phyloP scores from a whole-genome alignment of 2,888 invertebrate species.

The Phaonia tiefii region DNA sequence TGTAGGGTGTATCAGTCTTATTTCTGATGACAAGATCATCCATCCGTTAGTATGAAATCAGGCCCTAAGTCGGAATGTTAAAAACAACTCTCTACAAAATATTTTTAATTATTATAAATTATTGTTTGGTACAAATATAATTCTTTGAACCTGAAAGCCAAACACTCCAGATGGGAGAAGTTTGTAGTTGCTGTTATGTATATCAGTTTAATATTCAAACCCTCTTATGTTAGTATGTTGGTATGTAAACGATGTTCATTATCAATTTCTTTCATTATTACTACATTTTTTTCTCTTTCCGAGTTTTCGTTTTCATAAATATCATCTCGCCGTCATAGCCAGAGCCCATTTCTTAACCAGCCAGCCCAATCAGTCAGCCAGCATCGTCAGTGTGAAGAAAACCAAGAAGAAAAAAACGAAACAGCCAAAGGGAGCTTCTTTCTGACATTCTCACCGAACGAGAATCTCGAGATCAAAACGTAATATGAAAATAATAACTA shows the following conservation, averaged over 20 bases:
- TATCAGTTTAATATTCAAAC: slow-evolving; percentile 18
- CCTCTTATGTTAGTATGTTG: not conserved
- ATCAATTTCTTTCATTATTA: slow-evolving; percentile 34
- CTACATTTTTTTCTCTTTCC: slow-evolving; percentile 27
- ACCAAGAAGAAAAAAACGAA: slow-evolving; percentile 13
- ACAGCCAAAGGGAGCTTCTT: slow-evolving; percentile 40
- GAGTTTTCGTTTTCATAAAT: slow-evolving; percentile 60
- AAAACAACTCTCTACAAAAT: not conserved
- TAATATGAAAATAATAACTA: not conserved
- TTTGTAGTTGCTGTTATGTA: slow-evolving; percentile 7
- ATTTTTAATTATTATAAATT: slow-evolving; percentile 26
- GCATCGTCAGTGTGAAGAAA: not conserved
- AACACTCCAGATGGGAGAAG: slow-evolving; percentile 41
- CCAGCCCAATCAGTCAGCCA: not conserved
- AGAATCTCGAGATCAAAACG: slow-evolving; percentile 4
- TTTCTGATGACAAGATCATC: too few relatives aligned
- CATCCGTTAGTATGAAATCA: too few relatives aligned
- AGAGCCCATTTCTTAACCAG: not conserved
- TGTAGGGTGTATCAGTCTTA: too few relatives aligned
- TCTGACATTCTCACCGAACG: slow-evolving; percentile 53
- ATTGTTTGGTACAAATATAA: not conserved
- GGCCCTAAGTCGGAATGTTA: too few relatives aligned
- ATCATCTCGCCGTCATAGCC: slow-evolving; percentile 39
- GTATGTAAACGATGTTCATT: slow-evolving; percentile 38
- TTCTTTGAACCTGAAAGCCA: slow-evolving; percentile 46